A percentile compares a stretch with the other conserved stretches of the same genome.
Evolutionary conservation across 2,113 vertebrate genomes (phyloP).

Genomic region (Circaetus cinerascens): DNA sequence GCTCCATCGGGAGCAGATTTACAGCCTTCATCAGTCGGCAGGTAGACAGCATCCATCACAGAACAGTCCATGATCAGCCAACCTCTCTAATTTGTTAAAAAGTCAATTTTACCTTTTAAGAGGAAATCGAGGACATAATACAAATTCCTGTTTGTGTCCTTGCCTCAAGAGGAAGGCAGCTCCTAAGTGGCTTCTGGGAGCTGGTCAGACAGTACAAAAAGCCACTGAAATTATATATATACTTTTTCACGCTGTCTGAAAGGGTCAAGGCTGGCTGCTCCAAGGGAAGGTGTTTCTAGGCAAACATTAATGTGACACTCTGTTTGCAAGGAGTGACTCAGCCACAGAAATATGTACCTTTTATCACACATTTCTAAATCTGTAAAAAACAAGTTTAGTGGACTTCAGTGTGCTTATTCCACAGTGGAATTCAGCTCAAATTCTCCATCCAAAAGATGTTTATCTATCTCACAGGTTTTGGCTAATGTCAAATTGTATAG

Average conservation of each 20-base stretch:
- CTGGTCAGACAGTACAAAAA: not conserved
- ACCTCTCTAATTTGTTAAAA: not conserved
- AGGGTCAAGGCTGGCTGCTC: conserved; percentile 1
- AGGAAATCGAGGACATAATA: not conserved
- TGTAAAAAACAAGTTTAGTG: not conserved
- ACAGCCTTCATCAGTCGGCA: not conserved
- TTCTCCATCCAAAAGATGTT: not conserved
- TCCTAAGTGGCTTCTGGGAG: not conserved
- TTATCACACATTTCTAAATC: not conserved
- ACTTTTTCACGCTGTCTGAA: not conserved
- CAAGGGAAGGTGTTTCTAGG: conserved; percentile 10
- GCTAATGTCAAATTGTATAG: not conserved
- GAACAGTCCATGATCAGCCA: not conserved
- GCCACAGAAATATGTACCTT: not conserved
- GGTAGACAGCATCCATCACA: not conserved
- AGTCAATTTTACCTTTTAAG: not conserved
- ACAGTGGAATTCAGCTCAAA: not conserved
- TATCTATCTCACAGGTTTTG: not conserved
- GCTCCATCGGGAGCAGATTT: not conserved
- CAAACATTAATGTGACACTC: not conserved
- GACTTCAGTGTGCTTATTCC: not conserved
- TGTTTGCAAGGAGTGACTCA: conserved; percentile 5
- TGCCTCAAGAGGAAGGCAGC: not conserved
- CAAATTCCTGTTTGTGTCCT: not conserved
- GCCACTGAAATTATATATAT: not conserved